Evolutionary conservation across 2,797 vertebrate genomes (phyloP).

Genomic region (Podargus strigoides): DNA sequence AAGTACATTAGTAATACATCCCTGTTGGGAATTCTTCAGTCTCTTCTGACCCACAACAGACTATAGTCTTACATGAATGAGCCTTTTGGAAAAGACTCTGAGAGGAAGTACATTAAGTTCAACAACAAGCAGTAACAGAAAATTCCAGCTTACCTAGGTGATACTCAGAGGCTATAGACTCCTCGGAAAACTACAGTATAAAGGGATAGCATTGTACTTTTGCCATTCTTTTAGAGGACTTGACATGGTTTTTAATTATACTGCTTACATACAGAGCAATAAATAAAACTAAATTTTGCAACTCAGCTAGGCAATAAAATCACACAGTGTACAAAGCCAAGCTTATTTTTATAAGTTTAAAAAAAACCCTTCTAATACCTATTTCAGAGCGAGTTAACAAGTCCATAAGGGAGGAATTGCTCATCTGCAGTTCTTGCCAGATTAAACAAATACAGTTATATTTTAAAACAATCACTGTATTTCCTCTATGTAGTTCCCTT

Average conservation of each 20-base stretch:
- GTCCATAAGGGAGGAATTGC: background rate
- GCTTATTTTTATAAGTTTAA: background rate
- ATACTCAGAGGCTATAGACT: conserved; percentile 53
- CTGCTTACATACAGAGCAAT: background rate
- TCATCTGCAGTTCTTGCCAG: background rate
- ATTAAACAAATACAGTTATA: background rate
- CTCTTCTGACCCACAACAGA: conserved; percentile 40
- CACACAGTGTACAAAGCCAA: background rate
- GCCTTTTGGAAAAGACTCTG: conserved; percentile 30
- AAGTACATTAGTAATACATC: conserved; percentile 53
- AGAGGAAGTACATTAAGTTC: conserved; percentile 25
- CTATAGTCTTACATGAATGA: conserved; percentile 29
- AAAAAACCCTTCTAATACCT: background rate
- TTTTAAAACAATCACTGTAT: background rate
- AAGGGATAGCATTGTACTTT: conserved; percentile 61
- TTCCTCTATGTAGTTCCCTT: background rate
- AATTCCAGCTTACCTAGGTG: conserved; percentile 59
- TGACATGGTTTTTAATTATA: conserved; percentile 1
- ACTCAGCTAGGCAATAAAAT: background rate
- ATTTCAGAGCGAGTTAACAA: background rate
- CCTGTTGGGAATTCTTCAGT: conserved; percentile 31
- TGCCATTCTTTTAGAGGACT: conserved; percentile 23
- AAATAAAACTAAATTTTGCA: background rate
- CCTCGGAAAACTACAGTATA: conserved; percentile 61
- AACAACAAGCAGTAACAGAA: conserved; percentile 47